phyloP scores from a whole-genome alignment of 2,888 invertebrate genomes.

The Nephrotoma appendiculata region DNA sequence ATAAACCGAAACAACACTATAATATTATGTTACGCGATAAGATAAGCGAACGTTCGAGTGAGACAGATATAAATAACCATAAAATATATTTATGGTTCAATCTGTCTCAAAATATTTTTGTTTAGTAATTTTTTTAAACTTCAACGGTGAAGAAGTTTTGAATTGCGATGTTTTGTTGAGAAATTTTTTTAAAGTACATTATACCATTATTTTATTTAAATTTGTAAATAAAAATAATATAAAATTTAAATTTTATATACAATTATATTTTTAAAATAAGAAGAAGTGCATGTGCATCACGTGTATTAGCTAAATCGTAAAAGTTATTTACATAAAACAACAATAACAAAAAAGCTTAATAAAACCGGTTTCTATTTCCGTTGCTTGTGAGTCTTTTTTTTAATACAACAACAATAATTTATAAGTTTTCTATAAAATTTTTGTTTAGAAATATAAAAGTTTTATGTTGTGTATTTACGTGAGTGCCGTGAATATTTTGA shows the following conservation, averaged over 20 bases:
- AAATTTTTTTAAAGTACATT: no score
- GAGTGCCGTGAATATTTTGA: background rate
- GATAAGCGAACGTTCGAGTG: background rate
- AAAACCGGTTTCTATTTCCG: background rate
- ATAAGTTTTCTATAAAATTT: background rate
- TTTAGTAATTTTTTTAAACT: constrained; percentile 1
- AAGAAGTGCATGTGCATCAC: background rate
- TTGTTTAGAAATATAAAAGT: background rate
- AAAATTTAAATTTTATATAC: background rate
- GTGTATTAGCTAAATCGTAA: background rate
- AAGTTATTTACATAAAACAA: background rate
- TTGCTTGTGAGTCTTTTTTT: background rate
- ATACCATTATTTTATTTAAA: background rate
- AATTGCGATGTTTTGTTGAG: background rate
- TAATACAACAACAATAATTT: background rate
- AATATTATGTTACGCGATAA: background rate
- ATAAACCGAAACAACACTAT: background rate
- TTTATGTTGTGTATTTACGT: background rate
- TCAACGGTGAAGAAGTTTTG: background rate
- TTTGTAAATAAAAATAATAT: background rate
- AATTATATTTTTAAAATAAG: background rate
- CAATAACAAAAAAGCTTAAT: background rate
- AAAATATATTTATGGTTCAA: background rate
- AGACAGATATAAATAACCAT: background rate
- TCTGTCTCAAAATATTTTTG: background rate